Evolutionary conservation across 1,140 invertebrate species (phyloP), one percentile per base, ranked within the genome.

Genomic region (Drosophila ogumai): DNA sequence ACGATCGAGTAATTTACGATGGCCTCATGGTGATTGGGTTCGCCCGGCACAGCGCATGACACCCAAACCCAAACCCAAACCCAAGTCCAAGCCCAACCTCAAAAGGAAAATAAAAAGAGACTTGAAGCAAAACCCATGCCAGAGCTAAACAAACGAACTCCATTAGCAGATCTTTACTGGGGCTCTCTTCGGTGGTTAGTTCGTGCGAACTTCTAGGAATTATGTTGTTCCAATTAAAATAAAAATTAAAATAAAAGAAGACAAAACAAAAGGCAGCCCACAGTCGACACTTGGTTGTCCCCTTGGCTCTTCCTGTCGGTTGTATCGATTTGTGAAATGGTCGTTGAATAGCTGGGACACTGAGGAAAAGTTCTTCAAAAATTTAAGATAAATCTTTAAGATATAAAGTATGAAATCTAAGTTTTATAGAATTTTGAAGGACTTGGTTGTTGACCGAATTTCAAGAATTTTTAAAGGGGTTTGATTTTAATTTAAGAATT

Each of bases 141-240:
- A n/a, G 28, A 49, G 22, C 36, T 46, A 73, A 85, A 87, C 76
- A 87, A 80, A 87, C 84, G 84, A 87, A 88, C 84, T 87, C 84
- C 84, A 87, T 87, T 87, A 87, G 84, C 84, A 85, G 82, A 84
- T 85, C 77, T 81, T 67, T 69, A 63, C 61, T 64, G 61, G 57
- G 32, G 17, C 67, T 59, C 67, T 59, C 52, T 25, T 68, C 58
- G 61, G 72, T 60, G 69, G 52, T 84, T 88, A 68, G 87, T 82
- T 91, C 86, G 86, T 90, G 86, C 81, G 81, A 87, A 85, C 79
- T 91, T 91, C 90, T 91, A 90, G 90, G 90, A 91, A 91, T 91
- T 91, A 91, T 91, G 90, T 91, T 91, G 90, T 91, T 91, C 90
- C 90, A 90, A 90, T 91, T 91, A 90, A 90, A 90, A 90, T 90